Evolutionary conservation across 2,797 vertebrate species (phyloP), one percentile per base, ranked within the genome.

Genomic region (Sebastes baramenuke): DNA sequence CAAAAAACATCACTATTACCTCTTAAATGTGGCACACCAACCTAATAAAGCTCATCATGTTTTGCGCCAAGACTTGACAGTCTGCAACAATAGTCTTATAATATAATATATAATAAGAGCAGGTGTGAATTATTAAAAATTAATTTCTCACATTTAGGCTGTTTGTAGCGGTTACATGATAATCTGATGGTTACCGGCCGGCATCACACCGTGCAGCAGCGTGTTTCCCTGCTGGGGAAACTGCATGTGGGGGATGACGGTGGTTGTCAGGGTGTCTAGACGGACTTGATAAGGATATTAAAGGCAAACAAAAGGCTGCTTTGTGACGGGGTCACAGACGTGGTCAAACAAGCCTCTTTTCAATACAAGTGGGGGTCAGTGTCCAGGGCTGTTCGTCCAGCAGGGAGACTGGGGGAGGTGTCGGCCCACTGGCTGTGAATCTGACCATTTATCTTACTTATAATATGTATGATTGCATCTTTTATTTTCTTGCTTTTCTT

Each of bases 261-360:
- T 95, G 90, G 93, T 92, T 96, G 94, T 96, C 95, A 92, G 95
- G 93, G 93, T 95, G 96, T 97, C 97, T 97, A 97, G 97, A 97
- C 97, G 91, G 95, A 96, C 95, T 95, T 96, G 97, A 97, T 96
- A 95, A 96, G 97, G 97, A 96, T 96, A 96, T 97, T 97, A 96
- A 93, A 93, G 79, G 84, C 91, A 93, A 77, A 97, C 97, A 98
- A 97, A 97, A 94, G 89, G 81, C 18, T 20, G 79, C 94, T 95
- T 97, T 97, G 96, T 96, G 67, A 36, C 34, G 65, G 87, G 96
- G 96, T 96, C 95, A 93, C 94, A 93, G 95, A 96, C 92, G 78
- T 75, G 93, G 96, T 96, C 96, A 95, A 89, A 93, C 78, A 82
- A 36, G 72, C 64, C 85, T 69, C 65, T 34, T 76, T 54, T 79